These are phyloP conservation scores for Epinotia ramella DNA, from an alignment of 2,888 invertebrate genomes.

Conservation along the genomic window DNA sequence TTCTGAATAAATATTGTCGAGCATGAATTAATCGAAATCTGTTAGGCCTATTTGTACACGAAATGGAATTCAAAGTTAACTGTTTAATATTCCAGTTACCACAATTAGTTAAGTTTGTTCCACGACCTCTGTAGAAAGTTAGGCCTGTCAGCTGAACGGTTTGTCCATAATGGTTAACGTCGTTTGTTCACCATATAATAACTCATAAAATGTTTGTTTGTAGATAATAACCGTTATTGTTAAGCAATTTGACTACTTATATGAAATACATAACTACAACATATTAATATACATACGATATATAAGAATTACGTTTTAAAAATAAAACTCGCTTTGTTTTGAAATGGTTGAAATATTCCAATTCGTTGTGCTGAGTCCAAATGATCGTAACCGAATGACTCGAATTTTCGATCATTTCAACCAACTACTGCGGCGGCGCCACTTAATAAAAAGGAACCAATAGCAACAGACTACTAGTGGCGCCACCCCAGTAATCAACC, in stretches of 20 bases:
- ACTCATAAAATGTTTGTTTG: background rate
- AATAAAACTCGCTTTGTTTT: too few species aligned
- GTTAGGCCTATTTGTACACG: conserved; percentile 39
- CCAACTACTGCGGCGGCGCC: too few species aligned
- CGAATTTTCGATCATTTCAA: too few species aligned
- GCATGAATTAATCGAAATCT: conserved; percentile 39
- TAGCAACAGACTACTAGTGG: too few species aligned
- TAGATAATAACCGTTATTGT: background rate
- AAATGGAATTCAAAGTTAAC: conserved; percentile 40
- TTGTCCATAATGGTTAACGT: conserved; percentile 26
- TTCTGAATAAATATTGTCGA: conserved; percentile 40
- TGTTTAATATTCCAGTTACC: conserved; percentile 44
- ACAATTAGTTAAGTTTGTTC: conserved; percentile 43
- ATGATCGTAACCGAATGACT: too few species aligned
- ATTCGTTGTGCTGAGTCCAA: too few species aligned
- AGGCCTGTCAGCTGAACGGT: conserved; percentile 24
- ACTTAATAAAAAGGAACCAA: too few species aligned
- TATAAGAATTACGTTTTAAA: too few species aligned
- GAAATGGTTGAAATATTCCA: too few species aligned
- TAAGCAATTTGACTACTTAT: background rate
- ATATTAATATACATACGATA: too few species aligned
- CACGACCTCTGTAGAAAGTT: conserved; percentile 36
- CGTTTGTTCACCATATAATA: conserved; percentile 9
- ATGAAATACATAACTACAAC: too few species aligned
- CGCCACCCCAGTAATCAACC: too few species aligned